Percentiles rank a stretch among this genome's conserved stretches.
Evolutionary conservation across 2,797 vertebrate species (phyloP).

Genomic region (Pseudochirops cupreus): DNA sequence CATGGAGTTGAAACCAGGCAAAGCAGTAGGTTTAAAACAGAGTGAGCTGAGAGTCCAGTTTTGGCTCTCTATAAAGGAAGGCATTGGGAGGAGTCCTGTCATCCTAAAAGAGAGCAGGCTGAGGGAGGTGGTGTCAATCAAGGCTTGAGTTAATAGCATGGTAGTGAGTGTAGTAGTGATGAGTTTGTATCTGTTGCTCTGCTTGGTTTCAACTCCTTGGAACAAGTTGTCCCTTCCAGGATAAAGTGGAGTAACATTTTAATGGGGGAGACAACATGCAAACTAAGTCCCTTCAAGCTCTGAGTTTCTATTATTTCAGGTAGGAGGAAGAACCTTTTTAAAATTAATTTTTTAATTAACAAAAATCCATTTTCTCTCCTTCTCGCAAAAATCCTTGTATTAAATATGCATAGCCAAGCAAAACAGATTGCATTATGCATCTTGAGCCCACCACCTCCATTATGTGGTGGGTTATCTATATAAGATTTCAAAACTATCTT

Average conservation of each 20-base stretch:
- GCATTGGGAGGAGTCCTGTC: neutral
- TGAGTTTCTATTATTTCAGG: neutral
- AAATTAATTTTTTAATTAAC: neutral
- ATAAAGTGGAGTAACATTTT: neutral
- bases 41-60: neutral
- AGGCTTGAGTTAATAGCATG: neutral
- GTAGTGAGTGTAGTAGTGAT: neutral
- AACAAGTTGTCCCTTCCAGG: too few relatives aligned
- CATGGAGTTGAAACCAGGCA: neutral
- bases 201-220: too few relatives aligned
- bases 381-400: neutral
- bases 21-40: neutral
- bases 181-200: too few relatives aligned
- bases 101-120: neutral
- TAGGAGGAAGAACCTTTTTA: neutral
- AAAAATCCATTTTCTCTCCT: neutral
- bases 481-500: neutral
- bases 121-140: neutral
- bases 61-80: neutral
- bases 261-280: neutral
- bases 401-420: neutral
- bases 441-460: neutral
- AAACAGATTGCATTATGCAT: neutral
- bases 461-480: neutral
- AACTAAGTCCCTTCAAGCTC: neutral